Conservation (phyloP, 1,140 invertebrate species). For the Meloidogyne hapla region DNA sequence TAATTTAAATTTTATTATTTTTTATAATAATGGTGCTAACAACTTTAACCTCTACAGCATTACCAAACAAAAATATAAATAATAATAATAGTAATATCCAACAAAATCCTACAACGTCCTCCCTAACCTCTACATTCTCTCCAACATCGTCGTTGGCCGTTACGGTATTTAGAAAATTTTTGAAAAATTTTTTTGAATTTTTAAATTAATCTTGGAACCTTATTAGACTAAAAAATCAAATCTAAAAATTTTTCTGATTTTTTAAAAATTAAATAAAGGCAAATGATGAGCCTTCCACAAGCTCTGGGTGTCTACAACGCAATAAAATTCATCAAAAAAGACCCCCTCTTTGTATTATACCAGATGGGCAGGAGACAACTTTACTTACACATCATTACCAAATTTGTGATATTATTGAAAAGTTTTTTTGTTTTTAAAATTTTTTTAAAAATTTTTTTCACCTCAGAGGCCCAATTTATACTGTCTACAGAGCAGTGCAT, state of each 20-base stretch:
- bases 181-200: background rate
- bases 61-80: conserved; percentile 1
- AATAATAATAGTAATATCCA: background rate
- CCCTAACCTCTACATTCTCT: background rate
- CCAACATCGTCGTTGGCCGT: background rate
- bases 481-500: conserved; percentile 91
- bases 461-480: conserved; percentile 90
- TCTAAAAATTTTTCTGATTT: background rate
- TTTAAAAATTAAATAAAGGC: background rate
- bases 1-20: background rate
- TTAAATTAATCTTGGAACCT: background rate
- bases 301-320: background rate
- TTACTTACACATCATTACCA: conserved; percentile 58
- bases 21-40: background rate
- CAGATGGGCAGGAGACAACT: conserved; percentile 56
- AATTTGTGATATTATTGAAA: conserved; percentile 58
- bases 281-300: background rate
- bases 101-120: background rate
- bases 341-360: conserved; percentile 27
- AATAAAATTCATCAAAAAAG: background rate
- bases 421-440: conserved; percentile 36
- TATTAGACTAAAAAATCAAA: too few relatives aligned
- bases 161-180: background rate
- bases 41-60: background rate
- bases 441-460: conserved; percentile 61